Conservation (phyloP, 2,888 invertebrate genomes). For the Eupelmus urozonus region DNA sequence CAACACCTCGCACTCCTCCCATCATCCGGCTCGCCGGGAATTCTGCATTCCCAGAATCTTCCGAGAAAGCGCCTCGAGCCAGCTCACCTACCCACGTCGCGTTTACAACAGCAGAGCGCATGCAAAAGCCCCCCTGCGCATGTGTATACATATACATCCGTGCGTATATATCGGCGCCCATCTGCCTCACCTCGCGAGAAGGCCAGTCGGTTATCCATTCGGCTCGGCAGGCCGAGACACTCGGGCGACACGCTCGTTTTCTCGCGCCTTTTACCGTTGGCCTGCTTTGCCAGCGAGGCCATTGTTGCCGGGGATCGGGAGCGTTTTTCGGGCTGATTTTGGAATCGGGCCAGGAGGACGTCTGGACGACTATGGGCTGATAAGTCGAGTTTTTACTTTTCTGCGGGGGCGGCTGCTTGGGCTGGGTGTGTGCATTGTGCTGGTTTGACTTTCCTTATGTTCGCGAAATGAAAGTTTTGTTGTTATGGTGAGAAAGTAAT, state of each 20-base stretch:
- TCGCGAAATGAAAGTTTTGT: no score
- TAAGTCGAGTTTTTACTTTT: no score
- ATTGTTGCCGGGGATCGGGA: not conserved
- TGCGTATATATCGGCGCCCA: not conserved
- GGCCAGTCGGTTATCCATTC: slow-evolving; percentile 28
- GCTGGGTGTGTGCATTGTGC: no score
- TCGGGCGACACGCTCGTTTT: slow-evolving; percentile 30
- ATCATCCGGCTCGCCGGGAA: slow-evolving; percentile 18
- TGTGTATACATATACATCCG: not conserved
- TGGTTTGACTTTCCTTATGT: no score
- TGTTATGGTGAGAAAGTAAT: no score
- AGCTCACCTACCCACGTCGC: slow-evolving; percentile 7
- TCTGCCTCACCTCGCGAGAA: not conserved
- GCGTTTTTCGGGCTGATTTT: no score
- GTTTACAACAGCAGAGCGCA: no score
- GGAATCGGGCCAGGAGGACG: no score
- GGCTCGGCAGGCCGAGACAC: slow-evolving; percentile 24
- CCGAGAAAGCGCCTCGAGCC: slow-evolving; percentile 49
- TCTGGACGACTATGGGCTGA: no score
- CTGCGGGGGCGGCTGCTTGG: no score
- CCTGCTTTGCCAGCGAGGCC: not conserved
- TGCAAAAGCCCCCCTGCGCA: slow-evolving; percentile 9
- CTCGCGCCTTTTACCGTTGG: slow-evolving; percentile 6
- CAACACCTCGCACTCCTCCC: no score
- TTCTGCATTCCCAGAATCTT: slow-evolving; percentile 57